A percentile compares a stretch with the other conserved stretches of the same genome.
phyloP scores from a whole-genome alignment of 2,888 invertebrate genomes.

The Mesorhabditis sp. region DNA sequence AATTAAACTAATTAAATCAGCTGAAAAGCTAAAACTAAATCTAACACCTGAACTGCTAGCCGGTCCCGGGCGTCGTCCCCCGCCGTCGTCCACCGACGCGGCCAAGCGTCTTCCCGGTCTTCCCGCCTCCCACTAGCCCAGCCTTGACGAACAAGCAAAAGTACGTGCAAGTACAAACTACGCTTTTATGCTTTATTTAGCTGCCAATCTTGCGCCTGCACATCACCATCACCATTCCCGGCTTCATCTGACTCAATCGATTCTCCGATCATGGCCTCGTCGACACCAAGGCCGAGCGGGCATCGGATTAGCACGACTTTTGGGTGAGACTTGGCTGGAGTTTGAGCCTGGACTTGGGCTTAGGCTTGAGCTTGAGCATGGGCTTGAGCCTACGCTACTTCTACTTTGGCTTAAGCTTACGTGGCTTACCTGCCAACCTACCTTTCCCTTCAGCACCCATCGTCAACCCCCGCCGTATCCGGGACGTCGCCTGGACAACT shows the following conservation, averaged over 20 bases:
- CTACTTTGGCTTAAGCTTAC: too few species aligned
- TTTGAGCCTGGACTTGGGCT: neutral
- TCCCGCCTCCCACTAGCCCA: constrained; percentile 18
- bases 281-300: neutral
- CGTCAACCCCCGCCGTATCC: constrained; percentile 30
- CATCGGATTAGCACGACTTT: neutral
- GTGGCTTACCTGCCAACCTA: too few species aligned
- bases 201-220: neutral
- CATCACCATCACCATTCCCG: neutral
- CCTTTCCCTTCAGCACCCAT: neutral
- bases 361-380: neutral
- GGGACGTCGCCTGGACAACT: constrained; percentile 22
- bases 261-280: neutral
- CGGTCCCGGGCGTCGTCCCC: neutral
- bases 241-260: neutral
- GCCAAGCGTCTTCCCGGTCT: constrained; percentile 27
- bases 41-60: neutral
- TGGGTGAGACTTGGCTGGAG: neutral
- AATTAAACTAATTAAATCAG: neutral
- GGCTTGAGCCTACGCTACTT: too few species aligned
- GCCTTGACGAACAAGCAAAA: neutral
- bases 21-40: neutral
- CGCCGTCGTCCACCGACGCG: constrained; percentile 15
- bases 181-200: neutral
- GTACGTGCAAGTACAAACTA: neutral